phyloP scores from a whole-genome alignment of 2,797 vertebrate genomes.

The Hirundo rustica region DNA sequence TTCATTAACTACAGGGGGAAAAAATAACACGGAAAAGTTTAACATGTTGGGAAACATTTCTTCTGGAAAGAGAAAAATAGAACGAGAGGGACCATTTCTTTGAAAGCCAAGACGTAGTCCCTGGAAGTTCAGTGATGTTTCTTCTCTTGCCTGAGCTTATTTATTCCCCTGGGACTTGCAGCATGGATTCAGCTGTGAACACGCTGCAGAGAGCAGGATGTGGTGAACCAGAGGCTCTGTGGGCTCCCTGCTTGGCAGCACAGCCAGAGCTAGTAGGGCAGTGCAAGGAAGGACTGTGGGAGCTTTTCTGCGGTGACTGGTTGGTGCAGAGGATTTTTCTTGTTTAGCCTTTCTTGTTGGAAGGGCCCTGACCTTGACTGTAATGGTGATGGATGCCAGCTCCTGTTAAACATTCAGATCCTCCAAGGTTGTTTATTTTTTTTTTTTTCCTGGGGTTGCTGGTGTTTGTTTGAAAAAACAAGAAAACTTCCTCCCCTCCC shows the following conservation, averaged over 20 bases:
- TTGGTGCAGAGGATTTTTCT: background rate
- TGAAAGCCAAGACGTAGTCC: constrained; percentile 19
- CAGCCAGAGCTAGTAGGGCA: background rate
- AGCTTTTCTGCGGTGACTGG: background rate
- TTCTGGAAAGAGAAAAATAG: constrained; percentile 15
- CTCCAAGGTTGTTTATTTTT: background rate
- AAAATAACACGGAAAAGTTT: constrained; percentile 14
- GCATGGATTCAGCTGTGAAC: constrained; percentile 5
- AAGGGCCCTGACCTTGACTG: background rate
- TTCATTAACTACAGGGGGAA: constrained; percentile 14
- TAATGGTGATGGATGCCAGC: background rate
- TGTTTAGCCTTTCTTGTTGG: background rate
- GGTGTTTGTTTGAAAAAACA: background rate
- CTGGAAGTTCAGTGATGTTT: constrained; percentile 19
- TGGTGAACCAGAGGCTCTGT: constrained; percentile 31
- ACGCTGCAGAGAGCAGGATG: background rate
- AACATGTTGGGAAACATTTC: background rate
- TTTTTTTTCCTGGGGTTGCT: background rate
- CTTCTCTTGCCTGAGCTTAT: background rate
- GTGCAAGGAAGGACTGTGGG: background rate
- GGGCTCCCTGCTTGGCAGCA: constrained; percentile 20
- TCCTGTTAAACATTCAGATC: background rate
- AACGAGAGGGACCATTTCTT: background rate
- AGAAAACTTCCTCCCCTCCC: background rate
- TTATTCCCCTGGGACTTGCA: background rate